Percentiles rank a stretch among this genome's conserved stretches.
Conservation (phyloP, 2,113 vertebrate species). For the Chaetura pelagica region DNA sequence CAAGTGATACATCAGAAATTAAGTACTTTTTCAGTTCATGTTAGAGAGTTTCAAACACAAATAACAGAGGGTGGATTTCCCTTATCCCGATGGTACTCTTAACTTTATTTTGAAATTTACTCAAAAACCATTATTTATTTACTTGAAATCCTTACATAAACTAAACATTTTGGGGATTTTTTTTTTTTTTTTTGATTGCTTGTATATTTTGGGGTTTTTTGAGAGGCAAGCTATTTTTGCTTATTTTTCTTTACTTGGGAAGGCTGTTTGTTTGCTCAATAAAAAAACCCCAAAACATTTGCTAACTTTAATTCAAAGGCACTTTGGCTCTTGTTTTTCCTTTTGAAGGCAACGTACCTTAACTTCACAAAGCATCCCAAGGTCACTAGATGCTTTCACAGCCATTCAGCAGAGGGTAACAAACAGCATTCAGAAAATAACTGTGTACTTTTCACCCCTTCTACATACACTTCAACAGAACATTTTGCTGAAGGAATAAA, state of each 20-base stretch:
- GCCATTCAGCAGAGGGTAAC: background rate
- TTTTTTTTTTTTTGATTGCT: background rate
- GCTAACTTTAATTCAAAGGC: background rate
- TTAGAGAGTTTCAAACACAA: background rate
- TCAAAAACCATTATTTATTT: background rate
- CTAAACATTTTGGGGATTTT: background rate
- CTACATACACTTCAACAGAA: background rate
- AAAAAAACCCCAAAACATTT: background rate
- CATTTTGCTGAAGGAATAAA: constrained; percentile 1
- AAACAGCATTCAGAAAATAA: background rate
- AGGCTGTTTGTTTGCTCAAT: background rate
- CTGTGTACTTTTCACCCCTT: background rate
- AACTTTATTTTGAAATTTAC: background rate
- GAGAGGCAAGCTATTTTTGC: background rate
- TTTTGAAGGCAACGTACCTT: background rate
- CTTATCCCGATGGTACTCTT: background rate
- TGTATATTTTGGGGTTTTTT: rapidly evolving
- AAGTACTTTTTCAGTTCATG: background rate
- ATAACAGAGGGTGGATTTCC: background rate
- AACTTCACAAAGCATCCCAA: background rate
- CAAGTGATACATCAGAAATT: background rate
- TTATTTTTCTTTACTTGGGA: background rate
- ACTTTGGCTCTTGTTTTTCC: background rate
- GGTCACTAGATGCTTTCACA: background rate
- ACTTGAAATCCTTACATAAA: background rate